Evolutionary conservation across 2,797 vertebrate genomes (phyloP).

Genomic region (Eulemur rubriventer): DNA sequence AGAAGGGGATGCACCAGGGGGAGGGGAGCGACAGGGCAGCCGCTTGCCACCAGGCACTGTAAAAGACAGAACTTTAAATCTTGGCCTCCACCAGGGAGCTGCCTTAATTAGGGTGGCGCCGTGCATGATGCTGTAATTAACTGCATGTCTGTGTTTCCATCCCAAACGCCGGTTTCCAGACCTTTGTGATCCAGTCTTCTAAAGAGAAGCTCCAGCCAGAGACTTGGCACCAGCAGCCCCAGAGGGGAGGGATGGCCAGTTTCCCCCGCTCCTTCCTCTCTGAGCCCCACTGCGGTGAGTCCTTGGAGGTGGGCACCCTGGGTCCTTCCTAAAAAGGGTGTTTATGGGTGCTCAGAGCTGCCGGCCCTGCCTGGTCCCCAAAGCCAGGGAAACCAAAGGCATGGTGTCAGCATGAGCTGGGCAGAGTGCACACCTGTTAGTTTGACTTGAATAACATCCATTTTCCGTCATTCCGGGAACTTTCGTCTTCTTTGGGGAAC

Average conservation of each 20-base stretch:
- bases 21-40: slow-evolving; percentile 75
- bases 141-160: slow-evolving; percentile 85
- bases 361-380: background rate
- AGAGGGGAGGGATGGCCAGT: slow-evolving; percentile 50
- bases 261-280: background rate
- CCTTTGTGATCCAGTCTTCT: slow-evolving; percentile 82
- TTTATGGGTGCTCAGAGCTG: background rate
- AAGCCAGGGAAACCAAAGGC: background rate
- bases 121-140: slow-evolving; percentile 84
- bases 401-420: background rate
- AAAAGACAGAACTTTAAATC: slow-evolving; percentile 84
- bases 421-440: background rate
- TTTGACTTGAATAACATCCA: background rate
- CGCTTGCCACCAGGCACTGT: slow-evolving; percentile 80
- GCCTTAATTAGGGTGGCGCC: slow-evolving; percentile 87
- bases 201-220: slow-evolving; percentile 77
- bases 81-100: slow-evolving; percentile 82
- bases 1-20: slow-evolving; percentile 40
- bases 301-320: background rate
- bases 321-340: background rate
- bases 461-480: background rate
- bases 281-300: background rate
- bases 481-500: background rate
- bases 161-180: slow-evolving; percentile 83
- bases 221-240: slow-evolving; percentile 65